Base-by-base conservation (phyloP, 2,113 vertebrate genomes). In the Herpetotheres cachinnans region DNA sequence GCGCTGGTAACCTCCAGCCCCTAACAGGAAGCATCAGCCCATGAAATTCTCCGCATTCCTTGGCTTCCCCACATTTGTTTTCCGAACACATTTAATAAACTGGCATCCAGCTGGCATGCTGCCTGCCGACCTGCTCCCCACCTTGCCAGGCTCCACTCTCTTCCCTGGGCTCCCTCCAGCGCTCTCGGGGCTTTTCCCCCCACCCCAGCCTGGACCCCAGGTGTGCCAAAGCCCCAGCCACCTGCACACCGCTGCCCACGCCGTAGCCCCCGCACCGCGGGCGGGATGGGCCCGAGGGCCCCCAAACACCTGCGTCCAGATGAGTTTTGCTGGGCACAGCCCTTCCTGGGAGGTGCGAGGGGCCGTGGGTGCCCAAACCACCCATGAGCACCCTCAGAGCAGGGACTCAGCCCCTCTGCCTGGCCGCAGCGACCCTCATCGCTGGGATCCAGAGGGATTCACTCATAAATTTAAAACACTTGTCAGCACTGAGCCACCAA, bases 401-500 rank as follows among this genome's bases (percentile, higher is more conserved):
- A 1, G 38, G 38, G 14, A 16, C 34, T 18, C 0, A 0, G 32
- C 32, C 47, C 40, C 47, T 67, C 40, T 10, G 26, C 11, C 42
- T 0, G 0, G 30, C 36, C 0, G 1, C 54, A 19, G 5, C 9
- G 2, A 20, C 11, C 42, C 21, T 17, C 13, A 2, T 3, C 0
- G 0, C 50, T 1, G 21, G 11, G 5, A 34, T 29, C 42, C 1
- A 0, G n/a, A 6, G n/a, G 32, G 38, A 69, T 55, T 38, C 12
- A 4, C 50, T 42, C 0, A 0, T 11, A 5, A 74, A 40, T 29
- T n/a, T n/a, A 19, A 47, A 67, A 54, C 8, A 0, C 16, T 27
- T 1, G 0, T 8, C 42, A 4, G 2, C 1, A 3, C 55, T 0
- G 0, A 54, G 24, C 7, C 0, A 1, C 0, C 4, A 42, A 16